Evolutionary conservation across 2,888 invertebrate species (phyloP).

Genomic region (Agapetus fuscipes): DNA sequence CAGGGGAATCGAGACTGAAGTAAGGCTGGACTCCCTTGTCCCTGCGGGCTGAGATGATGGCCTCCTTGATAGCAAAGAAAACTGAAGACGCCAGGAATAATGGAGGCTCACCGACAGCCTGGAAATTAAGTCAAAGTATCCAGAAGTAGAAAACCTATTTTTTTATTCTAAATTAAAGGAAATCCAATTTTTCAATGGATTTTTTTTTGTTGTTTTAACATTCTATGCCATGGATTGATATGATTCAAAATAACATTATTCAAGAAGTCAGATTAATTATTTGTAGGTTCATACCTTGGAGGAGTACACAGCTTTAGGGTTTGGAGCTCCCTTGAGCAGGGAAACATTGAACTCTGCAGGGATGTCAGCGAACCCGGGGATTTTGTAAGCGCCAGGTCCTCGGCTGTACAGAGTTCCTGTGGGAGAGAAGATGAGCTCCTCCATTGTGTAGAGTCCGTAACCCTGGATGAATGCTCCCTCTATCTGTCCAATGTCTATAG

Average conservation of each 20-base stretch:
- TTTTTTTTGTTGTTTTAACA: too few species aligned
- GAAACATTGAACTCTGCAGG: conserved; percentile 89
- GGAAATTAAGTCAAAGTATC: conserved; percentile 25
- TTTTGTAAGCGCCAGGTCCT: conserved; percentile 90
- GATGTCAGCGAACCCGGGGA: conserved; percentile 88
- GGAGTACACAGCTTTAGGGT: conserved; percentile 86
- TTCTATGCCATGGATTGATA: background rate
- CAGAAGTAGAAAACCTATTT: too few species aligned
- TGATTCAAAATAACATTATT: too few species aligned
- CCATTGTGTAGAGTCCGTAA: conserved; percentile 83
- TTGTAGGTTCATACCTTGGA: conserved; percentile 78
- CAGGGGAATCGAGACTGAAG: conserved; percentile 71
- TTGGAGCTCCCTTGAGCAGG: conserved; percentile 80
- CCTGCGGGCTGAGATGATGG: conserved; percentile 66
- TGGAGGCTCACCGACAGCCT: conserved; percentile 96
- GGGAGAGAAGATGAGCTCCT: conserved; percentile 82
- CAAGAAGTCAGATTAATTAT: too few species aligned
- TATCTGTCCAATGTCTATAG: conserved; percentile 93
- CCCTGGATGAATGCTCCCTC: conserved; percentile 95
- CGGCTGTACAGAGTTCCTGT: conserved; percentile 71
- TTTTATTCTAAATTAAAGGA: too few species aligned
- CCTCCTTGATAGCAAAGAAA: conserved; percentile 85
- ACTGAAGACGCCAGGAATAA: conserved; percentile 80
- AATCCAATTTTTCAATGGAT: too few species aligned
- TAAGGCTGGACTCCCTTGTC: conserved; percentile 53